phyloP scores from a whole-genome alignment of 2,113 vertebrate genomes.

The Hipposideros armiger region DNA sequence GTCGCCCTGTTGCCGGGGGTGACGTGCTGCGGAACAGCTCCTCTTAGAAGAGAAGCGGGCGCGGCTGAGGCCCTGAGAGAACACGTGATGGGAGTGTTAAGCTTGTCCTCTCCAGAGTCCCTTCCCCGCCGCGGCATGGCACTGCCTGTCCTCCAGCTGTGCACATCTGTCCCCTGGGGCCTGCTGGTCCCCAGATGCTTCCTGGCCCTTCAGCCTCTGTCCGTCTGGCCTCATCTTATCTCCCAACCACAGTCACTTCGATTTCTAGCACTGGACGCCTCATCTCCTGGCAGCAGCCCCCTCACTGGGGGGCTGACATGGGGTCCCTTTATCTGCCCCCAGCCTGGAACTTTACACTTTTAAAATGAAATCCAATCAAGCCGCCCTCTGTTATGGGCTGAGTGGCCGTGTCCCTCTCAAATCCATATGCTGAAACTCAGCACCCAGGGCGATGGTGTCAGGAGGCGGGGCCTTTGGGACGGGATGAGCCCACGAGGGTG shows the following conservation, averaged over 20 bases:
- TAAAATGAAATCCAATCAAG: neutral
- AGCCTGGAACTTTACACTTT: neutral
- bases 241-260: neutral
- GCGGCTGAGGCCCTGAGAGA: neutral
- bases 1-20: neutral
- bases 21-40: neutral
- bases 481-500: neutral
- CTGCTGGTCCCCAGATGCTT: neutral
- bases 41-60: neutral
- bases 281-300: neutral
- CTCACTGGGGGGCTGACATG: neutral
- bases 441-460: too few species aligned
- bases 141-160: too few species aligned
- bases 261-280: neutral
- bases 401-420: neutral
- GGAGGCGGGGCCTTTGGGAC: neutral
- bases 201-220: neutral
- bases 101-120: neutral
- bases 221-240: rapidly evolving
- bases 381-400: neutral
- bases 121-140: neutral
- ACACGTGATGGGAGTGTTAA: neutral
- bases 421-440: too few species aligned
- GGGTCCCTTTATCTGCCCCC: neutral
- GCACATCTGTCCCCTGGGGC: neutral